A percentile compares a stretch with the other conserved stretches of the same genome.
Conservation (phyloP, 2,888 invertebrate genomes). For the Pterostichus niger region DNA sequence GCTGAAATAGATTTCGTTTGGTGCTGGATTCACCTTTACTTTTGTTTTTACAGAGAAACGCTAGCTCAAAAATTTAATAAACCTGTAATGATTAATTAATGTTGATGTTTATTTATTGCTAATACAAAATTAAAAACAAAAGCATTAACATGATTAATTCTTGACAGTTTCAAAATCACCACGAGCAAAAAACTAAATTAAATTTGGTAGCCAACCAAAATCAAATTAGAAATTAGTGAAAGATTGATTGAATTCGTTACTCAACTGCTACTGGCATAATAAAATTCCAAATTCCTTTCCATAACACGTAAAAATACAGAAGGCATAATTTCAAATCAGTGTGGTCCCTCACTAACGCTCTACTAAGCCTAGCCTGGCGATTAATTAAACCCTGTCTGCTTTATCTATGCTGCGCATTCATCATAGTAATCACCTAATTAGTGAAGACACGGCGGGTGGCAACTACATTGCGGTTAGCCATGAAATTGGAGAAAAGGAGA, state of each 20-base stretch:
- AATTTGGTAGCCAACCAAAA: not conserved
- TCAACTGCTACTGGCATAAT: not conserved
- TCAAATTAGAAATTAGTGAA: not conserved
- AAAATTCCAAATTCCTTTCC: not conserved
- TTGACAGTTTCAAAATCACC: too few relatives aligned
- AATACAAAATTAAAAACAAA: not conserved
- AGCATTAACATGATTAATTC: not conserved
- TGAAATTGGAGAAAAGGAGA: not conserved
- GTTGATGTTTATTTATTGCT: too few relatives aligned
- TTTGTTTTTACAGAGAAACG: too few relatives aligned
- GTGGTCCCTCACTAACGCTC: constrained; percentile 32
- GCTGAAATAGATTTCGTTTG: too few relatives aligned
- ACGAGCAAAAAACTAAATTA: constrained; percentile 3
- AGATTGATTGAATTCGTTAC: constrained; percentile 1
- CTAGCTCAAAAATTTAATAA: too few relatives aligned
- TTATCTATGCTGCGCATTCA: constrained; percentile 52
- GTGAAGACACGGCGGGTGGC: constrained; percentile 54
- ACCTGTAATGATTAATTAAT: too few relatives aligned
- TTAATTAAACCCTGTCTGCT: constrained; percentile 60
- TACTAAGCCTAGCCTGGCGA: constrained; percentile 22
- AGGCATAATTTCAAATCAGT: constrained; percentile 23
- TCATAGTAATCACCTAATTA: constrained; percentile 65
- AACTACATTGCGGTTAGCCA: constrained; percentile 26
- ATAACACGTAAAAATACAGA: not conserved
- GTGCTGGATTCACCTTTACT: too few relatives aligned